These are phyloP conservation scores for Ibycter americanus DNA, from an alignment of 2,797 vertebrate species.

Conservation along the genomic window DNA sequence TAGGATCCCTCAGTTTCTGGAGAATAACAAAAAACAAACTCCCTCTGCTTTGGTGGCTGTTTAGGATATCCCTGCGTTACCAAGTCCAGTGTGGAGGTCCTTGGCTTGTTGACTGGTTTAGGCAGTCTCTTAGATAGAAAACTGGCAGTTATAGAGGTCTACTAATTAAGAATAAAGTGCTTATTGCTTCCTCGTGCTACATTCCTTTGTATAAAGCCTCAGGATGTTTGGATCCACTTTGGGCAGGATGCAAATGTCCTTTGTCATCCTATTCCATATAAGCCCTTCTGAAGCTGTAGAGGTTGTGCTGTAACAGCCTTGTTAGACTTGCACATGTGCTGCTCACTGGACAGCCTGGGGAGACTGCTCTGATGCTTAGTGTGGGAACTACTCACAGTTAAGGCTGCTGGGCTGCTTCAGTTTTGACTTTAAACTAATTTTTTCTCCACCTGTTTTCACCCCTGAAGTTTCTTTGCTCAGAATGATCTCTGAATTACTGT, in stretches of 20 bases:
- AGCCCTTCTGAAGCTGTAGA: not conserved
- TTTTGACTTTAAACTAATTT: not conserved
- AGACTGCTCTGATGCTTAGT: not conserved
- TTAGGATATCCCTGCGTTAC: not conserved
- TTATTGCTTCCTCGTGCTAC: not conserved
- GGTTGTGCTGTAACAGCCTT: not conserved
- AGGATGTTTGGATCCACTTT: not conserved
- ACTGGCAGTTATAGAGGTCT: not conserved
- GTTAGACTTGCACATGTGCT: not conserved
- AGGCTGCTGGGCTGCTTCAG: not conserved
- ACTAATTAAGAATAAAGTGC: not conserved
- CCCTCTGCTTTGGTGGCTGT: not conserved
- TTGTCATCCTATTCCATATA: not conserved
- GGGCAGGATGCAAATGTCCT: not conserved
- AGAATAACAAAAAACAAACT: not conserved
- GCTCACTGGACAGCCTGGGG: not conserved
- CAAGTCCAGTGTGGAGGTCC: not conserved
- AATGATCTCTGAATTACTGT: not conserved
- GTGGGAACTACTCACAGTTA: not conserved
- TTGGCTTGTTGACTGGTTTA: not conserved
- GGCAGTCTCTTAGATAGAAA: not conserved
- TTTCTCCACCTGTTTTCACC: not conserved
- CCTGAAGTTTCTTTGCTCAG: not conserved
- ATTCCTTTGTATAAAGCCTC: not conserved
- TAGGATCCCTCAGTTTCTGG: not conserved